Base-by-base conservation (phyloP, 1,140 invertebrate genomes). In the Drosophila carrolli region DNA sequence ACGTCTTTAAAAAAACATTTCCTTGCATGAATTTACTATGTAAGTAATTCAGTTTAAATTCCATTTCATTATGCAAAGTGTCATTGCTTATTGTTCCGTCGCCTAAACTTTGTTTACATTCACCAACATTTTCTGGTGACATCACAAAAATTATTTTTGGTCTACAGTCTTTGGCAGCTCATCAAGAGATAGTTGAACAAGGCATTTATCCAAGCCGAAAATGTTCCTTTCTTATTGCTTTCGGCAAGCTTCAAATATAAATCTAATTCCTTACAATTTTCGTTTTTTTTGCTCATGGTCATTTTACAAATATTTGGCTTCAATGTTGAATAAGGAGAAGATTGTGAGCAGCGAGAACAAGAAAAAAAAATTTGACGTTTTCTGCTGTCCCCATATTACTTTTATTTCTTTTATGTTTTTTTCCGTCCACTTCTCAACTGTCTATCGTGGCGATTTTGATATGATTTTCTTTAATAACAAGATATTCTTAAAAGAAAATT, bases 51-150 rank as follows among this genome's bases (percentile, higher is more conserved):
- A 11, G 14, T 37, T 32, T 29, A 14, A 54, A 68, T 66, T 44
- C 60, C 53, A 71, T 72, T 72, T 72, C 29, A 72, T 72, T 71
- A 72, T 71, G 66, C 68, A 58, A 72, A 71, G 65, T 58, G 54
- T 58, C 68, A 50, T 35, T n/a, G 67, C 13, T 72, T 71, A 71
- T 72, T 70, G 67, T 70, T 48, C n/a, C 23, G 53, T 40, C 46
- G 10, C n/a, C 29, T 19, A 9, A 57, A 56, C 37, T 71, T 67
- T 71, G 51, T 57, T 71, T 70, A 53, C 65, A 53, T 43, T 53
- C 47, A 41, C 46, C 61, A 68, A 46, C 47, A 38, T 44, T 63
- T 68, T 66, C 38, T 67, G 47, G 47, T 38, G 65, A 27, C 66
- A 70, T 67, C 14, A 23, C 35, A 35, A 41, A 71, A 53, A 71